A percentile compares a stretch with the other conserved stretches of the same genome.
phyloP scores from a whole-genome alignment of 2,888 invertebrate species.

The Syritta pipiens region DNA sequence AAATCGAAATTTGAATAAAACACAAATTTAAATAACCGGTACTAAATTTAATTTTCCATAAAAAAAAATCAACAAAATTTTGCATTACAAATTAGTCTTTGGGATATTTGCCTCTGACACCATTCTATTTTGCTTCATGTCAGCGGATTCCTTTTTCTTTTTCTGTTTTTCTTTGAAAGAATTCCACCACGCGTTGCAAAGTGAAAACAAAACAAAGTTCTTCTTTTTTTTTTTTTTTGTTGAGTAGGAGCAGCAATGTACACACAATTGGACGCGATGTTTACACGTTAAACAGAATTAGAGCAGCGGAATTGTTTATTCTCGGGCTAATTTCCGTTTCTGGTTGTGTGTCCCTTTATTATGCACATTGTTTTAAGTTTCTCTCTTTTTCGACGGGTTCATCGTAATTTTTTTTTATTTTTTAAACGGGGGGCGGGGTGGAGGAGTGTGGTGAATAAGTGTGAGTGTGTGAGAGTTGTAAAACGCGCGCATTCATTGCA shows the following conservation, averaged over 20 bases:
- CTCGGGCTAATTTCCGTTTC: constrained; percentile 41
- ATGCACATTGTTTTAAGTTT: constrained; percentile 40
- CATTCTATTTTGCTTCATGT: constrained; percentile 15
- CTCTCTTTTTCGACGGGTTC: no score
- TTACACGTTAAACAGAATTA: constrained; percentile 42
- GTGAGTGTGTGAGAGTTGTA: no score
- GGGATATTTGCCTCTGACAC: constrained; percentile 17
- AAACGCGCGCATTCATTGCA: constrained; percentile 60
- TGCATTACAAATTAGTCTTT: constrained; percentile 21
- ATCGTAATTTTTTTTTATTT: constrained; percentile 15
- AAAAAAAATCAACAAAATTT: not conserved
- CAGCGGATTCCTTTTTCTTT: constrained; percentile 17
- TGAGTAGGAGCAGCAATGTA: not conserved
- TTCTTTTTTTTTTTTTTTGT: no score
- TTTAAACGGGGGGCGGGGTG: no score
- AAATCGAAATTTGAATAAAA: no score
- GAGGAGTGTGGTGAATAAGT: no score
- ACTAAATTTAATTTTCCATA: constrained; percentile 16
- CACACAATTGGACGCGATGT: constrained; percentile 24
- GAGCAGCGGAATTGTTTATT: constrained; percentile 37
- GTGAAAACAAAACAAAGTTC: constrained; percentile 3
- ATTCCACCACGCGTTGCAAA: constrained; percentile 30
- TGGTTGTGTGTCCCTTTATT: constrained; percentile 20
- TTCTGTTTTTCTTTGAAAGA: constrained; percentile 5
- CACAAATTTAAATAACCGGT: constrained; percentile 40